phyloP scores from a whole-genome alignment of 2,113 vertebrate genomes.

The Nesoenas mayeri region DNA sequence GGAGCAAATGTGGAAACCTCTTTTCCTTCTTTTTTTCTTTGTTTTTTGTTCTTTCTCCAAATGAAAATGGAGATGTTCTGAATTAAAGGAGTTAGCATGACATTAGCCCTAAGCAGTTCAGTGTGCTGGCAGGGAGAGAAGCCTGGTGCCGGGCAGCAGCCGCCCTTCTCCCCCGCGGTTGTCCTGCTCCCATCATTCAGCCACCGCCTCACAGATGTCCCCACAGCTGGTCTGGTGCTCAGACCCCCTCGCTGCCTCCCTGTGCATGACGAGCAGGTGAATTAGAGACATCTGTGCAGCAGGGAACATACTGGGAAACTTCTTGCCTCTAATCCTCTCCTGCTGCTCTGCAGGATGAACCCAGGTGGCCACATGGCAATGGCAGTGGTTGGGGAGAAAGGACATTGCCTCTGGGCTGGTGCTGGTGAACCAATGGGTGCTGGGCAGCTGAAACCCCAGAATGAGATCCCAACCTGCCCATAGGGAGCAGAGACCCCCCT shows the following conservation, averaged over 20 bases:
- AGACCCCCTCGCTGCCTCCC: not conserved
- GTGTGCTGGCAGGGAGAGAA: not conserved
- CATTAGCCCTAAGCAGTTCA: constrained; percentile 23
- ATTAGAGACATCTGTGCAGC: not conserved
- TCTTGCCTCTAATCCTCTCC: not conserved
- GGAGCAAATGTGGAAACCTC: not conserved
- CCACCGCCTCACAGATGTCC: not conserved
- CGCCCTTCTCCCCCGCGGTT: not conserved
- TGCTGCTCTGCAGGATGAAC: not conserved
- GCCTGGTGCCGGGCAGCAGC: not conserved
- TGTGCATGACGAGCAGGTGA: not conserved
- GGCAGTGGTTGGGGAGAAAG: not conserved
- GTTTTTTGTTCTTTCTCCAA: not conserved
- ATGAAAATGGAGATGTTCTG: not conserved
- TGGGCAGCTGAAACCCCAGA: not conserved
- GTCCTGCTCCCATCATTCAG: not conserved
- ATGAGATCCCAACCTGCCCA: not conserved
- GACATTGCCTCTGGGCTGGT: not conserved
- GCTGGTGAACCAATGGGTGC: accelerated
- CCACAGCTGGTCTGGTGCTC: not conserved
- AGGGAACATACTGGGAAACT: accelerated
- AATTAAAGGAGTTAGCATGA: constrained; percentile 22
- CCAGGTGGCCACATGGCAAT: not conserved
- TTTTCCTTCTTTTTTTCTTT: not conserved
- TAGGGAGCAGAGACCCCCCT: not conserved